These are phyloP conservation scores for Aplysina aerophoba DNA, from an alignment of 37 sponge, comb jelly and placozoan species.

Conservation along the genomic window DNA sequence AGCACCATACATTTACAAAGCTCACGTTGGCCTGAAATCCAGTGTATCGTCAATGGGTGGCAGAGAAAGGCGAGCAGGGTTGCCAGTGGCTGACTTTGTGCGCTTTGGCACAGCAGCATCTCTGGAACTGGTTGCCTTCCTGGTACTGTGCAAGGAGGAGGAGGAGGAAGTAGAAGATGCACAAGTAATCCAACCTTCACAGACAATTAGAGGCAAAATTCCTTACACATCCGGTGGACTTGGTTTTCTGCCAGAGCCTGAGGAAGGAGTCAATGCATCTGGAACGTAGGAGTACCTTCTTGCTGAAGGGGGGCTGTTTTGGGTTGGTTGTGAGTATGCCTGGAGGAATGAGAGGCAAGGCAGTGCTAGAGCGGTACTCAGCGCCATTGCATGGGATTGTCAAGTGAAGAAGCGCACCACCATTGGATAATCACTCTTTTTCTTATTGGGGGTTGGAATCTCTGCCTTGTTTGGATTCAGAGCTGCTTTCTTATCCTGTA, in stretches of 20 bases:
- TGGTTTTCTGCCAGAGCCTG: background rate
- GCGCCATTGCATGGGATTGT: background rate
- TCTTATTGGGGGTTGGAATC: conserved; percentile 23
- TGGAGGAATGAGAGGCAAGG: background rate
- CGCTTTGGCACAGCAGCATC: conserved; percentile 17
- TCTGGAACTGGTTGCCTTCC: background rate
- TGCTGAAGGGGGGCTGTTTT: background rate
- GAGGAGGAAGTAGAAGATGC: background rate
- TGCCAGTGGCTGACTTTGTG: conserved; percentile 11
- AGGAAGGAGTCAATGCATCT: background rate
- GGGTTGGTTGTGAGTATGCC: conserved; percentile 27
- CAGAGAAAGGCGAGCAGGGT: conserved; percentile 53
- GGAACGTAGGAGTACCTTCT: conserved; percentile 22
- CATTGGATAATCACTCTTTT: background rate
- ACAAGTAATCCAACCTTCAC: background rate
- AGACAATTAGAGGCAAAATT: background rate
- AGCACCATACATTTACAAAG: background rate
- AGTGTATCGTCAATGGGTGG: conserved; percentile 70
- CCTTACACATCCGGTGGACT: background rate
- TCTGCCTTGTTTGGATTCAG: conserved; percentile 17
- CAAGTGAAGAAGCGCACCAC: background rate
- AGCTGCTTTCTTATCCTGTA: conserved; percentile 13
- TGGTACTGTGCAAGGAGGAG: background rate
- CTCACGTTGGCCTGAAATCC: conserved; percentile 65
- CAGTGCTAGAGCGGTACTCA: background rate